Evolutionary conservation across 2,113 vertebrate species (phyloP).

Genomic region (Pterocles orientalis): DNA sequence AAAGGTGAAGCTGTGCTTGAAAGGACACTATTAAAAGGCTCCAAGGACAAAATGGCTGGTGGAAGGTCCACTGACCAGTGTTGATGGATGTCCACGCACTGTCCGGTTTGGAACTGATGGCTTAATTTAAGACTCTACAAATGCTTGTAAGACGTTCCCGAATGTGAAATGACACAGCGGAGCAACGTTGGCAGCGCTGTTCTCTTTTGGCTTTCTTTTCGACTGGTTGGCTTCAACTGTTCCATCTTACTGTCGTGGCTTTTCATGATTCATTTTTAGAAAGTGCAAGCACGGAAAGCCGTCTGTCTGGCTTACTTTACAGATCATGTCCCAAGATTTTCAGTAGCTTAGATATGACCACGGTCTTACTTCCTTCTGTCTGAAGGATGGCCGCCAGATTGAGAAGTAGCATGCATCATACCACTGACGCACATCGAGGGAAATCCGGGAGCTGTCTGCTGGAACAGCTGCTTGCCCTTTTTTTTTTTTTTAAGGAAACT

Average conservation of each 20-base stretch:
- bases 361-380: conserved; percentile 35
- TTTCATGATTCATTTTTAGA: conserved; percentile 60
- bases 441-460: conserved; percentile 65
- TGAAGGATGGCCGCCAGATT: conserved; percentile 59
- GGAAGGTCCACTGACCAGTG: background rate
- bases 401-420: conserved; percentile 31
- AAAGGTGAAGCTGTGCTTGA: background rate
- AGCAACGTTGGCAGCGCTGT: conserved; percentile 30
- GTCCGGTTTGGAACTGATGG: background rate
- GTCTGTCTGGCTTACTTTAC: conserved; percentile 43
- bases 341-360: conserved; percentile 57
- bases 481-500: background rate
- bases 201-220: conserved; percentile 18
- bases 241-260: background rate
- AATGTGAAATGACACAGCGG: conserved; percentile 13
- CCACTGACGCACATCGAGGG: conserved; percentile 52
- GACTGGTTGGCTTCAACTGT: background rate
- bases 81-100: background rate
- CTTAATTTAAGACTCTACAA: conserved; percentile 37
- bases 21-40: background rate
- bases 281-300: conserved; percentile 13
- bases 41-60: background rate
- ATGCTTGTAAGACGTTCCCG: conserved; percentile 13
- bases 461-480: conserved; percentile 40
- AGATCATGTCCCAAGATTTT: conserved; percentile 33